Evolutionary conservation across 1,140 invertebrate genomes (phyloP).

Genomic region (Neodiprion lecontei): DNA sequence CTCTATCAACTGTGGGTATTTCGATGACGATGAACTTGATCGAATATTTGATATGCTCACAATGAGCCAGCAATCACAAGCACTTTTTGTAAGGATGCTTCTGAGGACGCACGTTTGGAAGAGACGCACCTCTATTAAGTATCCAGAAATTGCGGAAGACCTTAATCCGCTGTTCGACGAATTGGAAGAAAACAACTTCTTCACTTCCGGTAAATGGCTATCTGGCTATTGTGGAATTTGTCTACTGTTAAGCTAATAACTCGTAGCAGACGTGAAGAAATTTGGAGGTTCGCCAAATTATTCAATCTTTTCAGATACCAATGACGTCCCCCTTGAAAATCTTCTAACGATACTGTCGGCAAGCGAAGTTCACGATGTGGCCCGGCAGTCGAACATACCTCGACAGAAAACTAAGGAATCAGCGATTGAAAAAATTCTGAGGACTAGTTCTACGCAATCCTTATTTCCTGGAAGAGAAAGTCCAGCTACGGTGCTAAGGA

Average conservation of each 20-base stretch:
- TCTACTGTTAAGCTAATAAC: not conserved
- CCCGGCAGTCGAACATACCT: slow-evolving; percentile 38
- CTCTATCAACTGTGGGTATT: slow-evolving; percentile 52
- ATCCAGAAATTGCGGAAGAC: slow-evolving; percentile 34
- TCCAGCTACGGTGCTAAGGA: slow-evolving; percentile 36
- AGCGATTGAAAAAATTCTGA: slow-evolving; percentile 35
- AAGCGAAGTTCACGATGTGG: slow-evolving; percentile 41
- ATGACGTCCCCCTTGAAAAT: slow-evolving; percentile 26
- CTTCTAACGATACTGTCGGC: slow-evolving; percentile 41
- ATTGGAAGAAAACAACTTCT: slow-evolving; percentile 38
- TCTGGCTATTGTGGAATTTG: slow-evolving; percentile 9
- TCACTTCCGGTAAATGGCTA: slow-evolving; percentile 29
- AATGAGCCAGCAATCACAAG: slow-evolving; percentile 39
- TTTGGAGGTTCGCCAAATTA: slow-evolving; percentile 11
- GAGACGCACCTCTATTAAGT: slow-evolving; percentile 35
- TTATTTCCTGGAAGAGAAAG: slow-evolving; percentile 39
- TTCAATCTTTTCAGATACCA: slow-evolving; percentile 30
- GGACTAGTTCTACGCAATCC: slow-evolving; percentile 32
- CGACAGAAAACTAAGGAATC: slow-evolving; percentile 33
- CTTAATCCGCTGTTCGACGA: slow-evolving; percentile 35
- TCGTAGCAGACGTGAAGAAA: too few species aligned
- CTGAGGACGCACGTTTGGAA: slow-evolving; percentile 45
- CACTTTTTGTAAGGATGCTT: slow-evolving; percentile 45
- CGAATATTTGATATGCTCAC: slow-evolving; percentile 40
- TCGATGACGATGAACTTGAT: slow-evolving; percentile 43